Base-by-base conservation (phyloP, 64 coral and sea anemone genomes). In the Exaiptasia diaphana region DNA sequence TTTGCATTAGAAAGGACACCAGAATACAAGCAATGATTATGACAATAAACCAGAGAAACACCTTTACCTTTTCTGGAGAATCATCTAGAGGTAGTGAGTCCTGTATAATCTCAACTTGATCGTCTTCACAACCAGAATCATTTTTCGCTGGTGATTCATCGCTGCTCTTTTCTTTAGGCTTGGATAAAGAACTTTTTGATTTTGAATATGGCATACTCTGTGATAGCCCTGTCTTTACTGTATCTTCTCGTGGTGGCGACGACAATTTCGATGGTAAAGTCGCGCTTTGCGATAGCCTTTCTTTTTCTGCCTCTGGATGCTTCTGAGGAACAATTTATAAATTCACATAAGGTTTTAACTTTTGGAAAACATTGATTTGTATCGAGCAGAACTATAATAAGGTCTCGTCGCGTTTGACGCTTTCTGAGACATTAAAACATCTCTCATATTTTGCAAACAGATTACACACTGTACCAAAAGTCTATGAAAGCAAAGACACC, bases 31-130 rank as follows among this genome's bases (percentile, higher is more conserved):
- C 34, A 73, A 52, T 10, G 49, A 52, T 52, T 52, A 52, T 10
- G 10, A 52, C 10, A 52, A 52, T 52, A 52, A n/a, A 52, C 49
- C n/a, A n/a, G n/a, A n/a, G n/a, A n/a, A n/a, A n/a, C n/a, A n/a
- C n/a, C n/a, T n/a, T n/a, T n/a, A n/a, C n/a, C n/a, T n/a, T 37
- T 40, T 73, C n/a, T 1, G 69, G 69, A 22, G 36, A 42, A 10
- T 73, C 69, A 48, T 73, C 69, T 42, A 73, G 21, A 27, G 69
- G 69, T 2, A 73, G 9, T 6, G 69, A 73, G 44, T 73, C 69
- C 40, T 73, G 38, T 30, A 73, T 46, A 3, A 73, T 11, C 38
- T 49, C 69, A 42, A 17, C 44, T 23, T 73, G 18, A 22, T 73
- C 13, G 41, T 73, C 69, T 26, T 52, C 49, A 52, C n/a, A n/a